These are phyloP conservation scores for Rhamphomyia laevipes DNA, from an alignment of 2,888 invertebrate genomes.

Conservation along the genomic window DNA sequence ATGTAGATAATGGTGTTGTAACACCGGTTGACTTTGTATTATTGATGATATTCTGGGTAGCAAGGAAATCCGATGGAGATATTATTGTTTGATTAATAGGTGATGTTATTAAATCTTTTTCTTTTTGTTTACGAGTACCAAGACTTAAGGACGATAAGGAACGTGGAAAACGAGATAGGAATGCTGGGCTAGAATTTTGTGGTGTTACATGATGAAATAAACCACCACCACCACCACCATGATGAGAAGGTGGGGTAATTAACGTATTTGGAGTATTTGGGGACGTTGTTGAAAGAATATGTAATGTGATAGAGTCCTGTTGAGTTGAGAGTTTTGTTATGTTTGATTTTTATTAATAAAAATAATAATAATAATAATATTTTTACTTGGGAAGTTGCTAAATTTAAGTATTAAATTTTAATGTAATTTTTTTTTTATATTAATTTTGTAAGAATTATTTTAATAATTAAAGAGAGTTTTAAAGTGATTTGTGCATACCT, in stretches of 20 bases:
- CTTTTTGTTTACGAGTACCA: conserved; percentile 36
- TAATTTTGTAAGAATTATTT: no score
- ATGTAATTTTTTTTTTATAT: no score
- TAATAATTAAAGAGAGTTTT: no score
- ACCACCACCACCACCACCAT: conserved; percentile 18
- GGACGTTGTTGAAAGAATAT: conserved; percentile 7
- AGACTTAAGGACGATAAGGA: conserved; percentile 37
- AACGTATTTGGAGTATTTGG: conserved; percentile 7
- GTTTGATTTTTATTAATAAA: no score
- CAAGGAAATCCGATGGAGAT: conserved; percentile 23
- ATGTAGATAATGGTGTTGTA: conserved; percentile 25
- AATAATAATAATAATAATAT: no score
- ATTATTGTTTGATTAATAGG: conserved; percentile 26
- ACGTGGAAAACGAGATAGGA: conserved; percentile 37
- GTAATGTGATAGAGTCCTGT: background rate
- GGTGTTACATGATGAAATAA: conserved; percentile 9
- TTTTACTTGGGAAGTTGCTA: no score
- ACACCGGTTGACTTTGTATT: conserved; percentile 20
- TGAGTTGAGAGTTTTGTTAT: no score
- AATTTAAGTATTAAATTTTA: no score
- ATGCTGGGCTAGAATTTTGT: conserved; percentile 33
- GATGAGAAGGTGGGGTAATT: conserved; percentile 19
- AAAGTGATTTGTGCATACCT: no score
- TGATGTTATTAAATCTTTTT: conserved; percentile 33
- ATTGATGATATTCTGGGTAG: background rate